These are phyloP conservation scores for Caenorhabditis latens DNA, from an alignment of 1,140 invertebrate species.

Conservation along the genomic window DNA sequence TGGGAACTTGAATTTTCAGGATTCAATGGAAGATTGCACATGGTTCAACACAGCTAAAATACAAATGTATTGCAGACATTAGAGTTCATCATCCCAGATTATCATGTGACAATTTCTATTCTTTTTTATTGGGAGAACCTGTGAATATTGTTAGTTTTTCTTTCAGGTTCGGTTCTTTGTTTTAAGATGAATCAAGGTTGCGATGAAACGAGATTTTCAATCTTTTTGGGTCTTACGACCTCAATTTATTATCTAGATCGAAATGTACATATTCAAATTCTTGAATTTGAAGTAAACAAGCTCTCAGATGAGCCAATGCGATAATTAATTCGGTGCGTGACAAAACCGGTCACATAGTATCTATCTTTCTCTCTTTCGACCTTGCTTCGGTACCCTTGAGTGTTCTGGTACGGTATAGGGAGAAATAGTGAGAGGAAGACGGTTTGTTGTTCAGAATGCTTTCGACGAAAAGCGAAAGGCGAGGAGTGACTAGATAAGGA, in stretches of 20 bases:
- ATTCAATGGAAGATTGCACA: too few species aligned
- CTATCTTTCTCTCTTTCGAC: not conserved
- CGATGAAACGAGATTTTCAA: too few species aligned
- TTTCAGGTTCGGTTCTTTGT: too few species aligned
- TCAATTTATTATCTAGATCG: not conserved
- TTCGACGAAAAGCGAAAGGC: conserved; percentile 34
- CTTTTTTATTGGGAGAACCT: too few species aligned
- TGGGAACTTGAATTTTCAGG: too few species aligned
- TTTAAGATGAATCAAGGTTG: too few species aligned
- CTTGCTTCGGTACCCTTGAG: not conserved
- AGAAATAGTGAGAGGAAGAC: not conserved
- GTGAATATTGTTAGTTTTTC: too few species aligned
- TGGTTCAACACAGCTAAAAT: too few species aligned
- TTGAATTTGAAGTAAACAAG: not conserved
- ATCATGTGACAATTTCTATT: too few species aligned
- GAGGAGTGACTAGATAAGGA: conserved; percentile 40
- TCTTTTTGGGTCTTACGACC: too few species aligned
- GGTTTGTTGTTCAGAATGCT: conserved; percentile 17
- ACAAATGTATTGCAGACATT: too few species aligned
- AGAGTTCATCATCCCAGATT: too few species aligned
- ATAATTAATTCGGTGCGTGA: conserved; percentile 17
- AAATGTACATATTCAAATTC: not conserved
- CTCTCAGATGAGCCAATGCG: not conserved
- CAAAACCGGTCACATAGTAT: conserved; percentile 13
- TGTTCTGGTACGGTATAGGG: conserved; percentile 14